A percentile compares a stretch with the other conserved stretches of the same genome.
Conservation (phyloP, 1,140 invertebrate species). For the Temnothorax curvispinosus region DNA sequence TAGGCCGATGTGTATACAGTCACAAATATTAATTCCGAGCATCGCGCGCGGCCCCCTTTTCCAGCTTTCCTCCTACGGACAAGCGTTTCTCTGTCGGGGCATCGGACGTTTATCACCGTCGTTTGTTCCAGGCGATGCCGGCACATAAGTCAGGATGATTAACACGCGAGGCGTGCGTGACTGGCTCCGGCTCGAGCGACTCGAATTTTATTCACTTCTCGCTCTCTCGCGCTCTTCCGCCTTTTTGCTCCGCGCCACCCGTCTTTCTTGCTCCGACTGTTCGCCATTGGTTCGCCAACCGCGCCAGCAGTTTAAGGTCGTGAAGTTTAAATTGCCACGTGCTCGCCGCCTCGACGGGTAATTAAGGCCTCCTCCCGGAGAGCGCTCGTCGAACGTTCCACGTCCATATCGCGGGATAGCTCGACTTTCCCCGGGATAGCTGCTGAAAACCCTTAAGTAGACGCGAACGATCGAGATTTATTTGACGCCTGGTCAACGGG, state of each 20-base stretch:
- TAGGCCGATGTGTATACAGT: conserved; percentile 51
- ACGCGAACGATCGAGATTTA: conserved; percentile 24
- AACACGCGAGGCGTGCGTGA: conserved; percentile 81
- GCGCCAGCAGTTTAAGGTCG: conserved; percentile 63
- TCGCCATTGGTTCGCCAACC: background rate
- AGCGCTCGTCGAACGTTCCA: conserved; percentile 42
- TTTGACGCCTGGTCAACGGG: conserved; percentile 15
- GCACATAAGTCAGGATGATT: conserved; percentile 82
- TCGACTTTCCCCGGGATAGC: background rate
- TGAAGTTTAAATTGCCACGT: conserved; percentile 74
- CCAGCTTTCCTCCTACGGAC: conserved; percentile 39
- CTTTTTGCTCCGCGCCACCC: background rate
- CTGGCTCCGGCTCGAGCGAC: conserved; percentile 75
- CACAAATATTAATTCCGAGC: conserved; percentile 80
- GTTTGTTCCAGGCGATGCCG: conserved; percentile 73
- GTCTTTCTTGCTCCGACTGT: conserved; percentile 9
- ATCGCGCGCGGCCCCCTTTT: conserved; percentile 49
- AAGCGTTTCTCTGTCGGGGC: conserved; percentile 56
- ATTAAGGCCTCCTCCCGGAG: conserved; percentile 52
- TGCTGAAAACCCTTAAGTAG: background rate
- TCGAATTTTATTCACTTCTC: conserved; percentile 79
- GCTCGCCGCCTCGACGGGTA: conserved; percentile 46
- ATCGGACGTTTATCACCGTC: conserved; percentile 81
- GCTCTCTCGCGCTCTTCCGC: conserved; percentile 56
- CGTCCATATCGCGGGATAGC: conserved; percentile 11